Conservation (phyloP, 2,797 vertebrate genomes). For the Craterocephalus amniculus region DNA sequence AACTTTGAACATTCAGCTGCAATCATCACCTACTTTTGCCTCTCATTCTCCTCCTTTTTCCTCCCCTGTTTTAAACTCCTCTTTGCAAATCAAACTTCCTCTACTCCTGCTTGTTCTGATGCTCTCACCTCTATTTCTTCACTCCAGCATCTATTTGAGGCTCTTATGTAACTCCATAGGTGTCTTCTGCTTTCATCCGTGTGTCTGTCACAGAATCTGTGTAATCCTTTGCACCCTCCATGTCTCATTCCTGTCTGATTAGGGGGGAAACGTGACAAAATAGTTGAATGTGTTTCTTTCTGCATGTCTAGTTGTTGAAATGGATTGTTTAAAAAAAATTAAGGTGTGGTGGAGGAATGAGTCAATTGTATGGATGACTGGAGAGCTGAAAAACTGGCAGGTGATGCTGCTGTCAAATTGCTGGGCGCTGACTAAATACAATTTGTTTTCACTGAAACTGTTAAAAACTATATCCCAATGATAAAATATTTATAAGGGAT, state of each 20-base stretch:
- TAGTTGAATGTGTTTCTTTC: background rate
- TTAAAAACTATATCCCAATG: background rate
- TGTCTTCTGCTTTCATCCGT: constrained; percentile 38
- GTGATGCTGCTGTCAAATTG: constrained; percentile 18
- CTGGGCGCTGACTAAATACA: constrained; percentile 12
- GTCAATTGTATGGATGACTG: constrained; percentile 25
- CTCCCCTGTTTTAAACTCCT: constrained; percentile 39
- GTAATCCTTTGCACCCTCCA: constrained; percentile 11
- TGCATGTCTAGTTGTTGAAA: constrained; percentile 17
- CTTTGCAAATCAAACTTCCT: constrained; percentile 40
- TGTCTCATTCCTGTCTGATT: constrained; percentile 23
- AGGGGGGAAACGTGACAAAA: constrained; percentile 8
- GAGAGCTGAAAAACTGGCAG: constrained; percentile 43
- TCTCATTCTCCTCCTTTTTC: constrained; percentile 51
- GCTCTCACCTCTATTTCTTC: constrained; percentile 43
- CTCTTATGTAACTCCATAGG: constrained; percentile 56
- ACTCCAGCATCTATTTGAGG: constrained; percentile 46
- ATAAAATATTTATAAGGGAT: background rate
- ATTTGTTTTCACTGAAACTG: background rate
- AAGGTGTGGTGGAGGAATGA: constrained; percentile 20
- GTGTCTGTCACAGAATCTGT: constrained; percentile 22
- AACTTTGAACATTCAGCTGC: constrained; percentile 41
- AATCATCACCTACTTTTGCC: constrained; percentile 42
- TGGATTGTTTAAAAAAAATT: constrained; percentile 1
- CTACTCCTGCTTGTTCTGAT: constrained; percentile 31